Percentiles rank a stretch among this genome's conserved stretches.
Evolutionary conservation across 2,113 vertebrate species (phyloP).

Genomic region (Erythrocebus patas): DNA sequence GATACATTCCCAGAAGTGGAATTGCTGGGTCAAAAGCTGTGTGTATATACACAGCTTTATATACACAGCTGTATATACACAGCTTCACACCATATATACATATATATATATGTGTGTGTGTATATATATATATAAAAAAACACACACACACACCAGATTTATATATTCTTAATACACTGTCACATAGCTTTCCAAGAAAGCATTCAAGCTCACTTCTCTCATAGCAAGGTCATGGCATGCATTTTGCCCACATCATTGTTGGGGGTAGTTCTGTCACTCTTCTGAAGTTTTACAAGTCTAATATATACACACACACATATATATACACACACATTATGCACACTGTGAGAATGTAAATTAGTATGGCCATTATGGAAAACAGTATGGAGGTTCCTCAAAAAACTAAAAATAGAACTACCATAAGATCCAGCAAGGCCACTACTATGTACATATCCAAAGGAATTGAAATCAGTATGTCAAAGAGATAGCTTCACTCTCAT

Average conservation of each 20-base stretch:
- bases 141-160: too few relatives aligned
- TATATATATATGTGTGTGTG: too few relatives aligned
- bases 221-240: neutral
- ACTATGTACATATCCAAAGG: neutral
- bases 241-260: neutral
- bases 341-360: neutral
- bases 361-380: neutral
- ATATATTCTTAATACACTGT: neutral
- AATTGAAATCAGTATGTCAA: neutral
- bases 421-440: neutral
- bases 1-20: neutral
- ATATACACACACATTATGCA: neutral
- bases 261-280: neutral
- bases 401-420: neutral
- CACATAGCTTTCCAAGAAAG: neutral
- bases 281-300: neutral
- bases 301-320: too few relatives aligned
- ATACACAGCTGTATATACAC: too few relatives aligned
- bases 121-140: too few relatives aligned
- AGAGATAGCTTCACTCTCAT: neutral
- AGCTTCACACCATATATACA: too few relatives aligned
- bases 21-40: neutral
- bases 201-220: neutral
- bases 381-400: neutral
- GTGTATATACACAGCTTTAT: too few relatives aligned